Conservation (phyloP, 1,140 invertebrate genomes). For the Zaprionus vittiger region DNA sequence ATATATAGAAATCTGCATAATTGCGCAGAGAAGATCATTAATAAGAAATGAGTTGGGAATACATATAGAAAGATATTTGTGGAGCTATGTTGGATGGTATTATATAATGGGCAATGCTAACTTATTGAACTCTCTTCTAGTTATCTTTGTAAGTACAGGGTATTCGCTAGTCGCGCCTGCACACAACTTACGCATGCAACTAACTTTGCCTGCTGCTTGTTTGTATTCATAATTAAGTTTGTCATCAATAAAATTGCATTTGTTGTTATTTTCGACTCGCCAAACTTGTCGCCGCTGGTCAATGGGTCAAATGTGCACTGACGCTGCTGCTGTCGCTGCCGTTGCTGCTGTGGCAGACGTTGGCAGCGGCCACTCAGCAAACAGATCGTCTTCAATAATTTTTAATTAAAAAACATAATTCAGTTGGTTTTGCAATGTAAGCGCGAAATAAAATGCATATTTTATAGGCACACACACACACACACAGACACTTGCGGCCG, state of each 20-base stretch:
- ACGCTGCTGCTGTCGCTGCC: neutral
- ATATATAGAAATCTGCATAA: neutral
- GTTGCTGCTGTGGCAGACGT: neutral
- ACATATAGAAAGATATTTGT: no score
- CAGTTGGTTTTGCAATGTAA: slow-evolving; percentile 53
- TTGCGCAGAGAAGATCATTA: neutral
- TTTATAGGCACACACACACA: slow-evolving; percentile 41
- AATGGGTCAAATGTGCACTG: slow-evolving; percentile 61
- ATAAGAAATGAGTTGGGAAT: neutral
- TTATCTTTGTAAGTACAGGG: neutral
- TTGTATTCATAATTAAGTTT: slow-evolving; percentile 52
- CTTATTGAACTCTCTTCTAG: no score
- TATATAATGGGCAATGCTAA: no score
- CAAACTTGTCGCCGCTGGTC: slow-evolving; percentile 66
- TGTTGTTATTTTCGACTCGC: slow-evolving; percentile 50
- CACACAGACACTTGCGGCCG: neutral
- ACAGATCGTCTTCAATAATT: slow-evolving; percentile 52
- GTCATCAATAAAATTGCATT: slow-evolving; percentile 66
- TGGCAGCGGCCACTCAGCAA: slow-evolving; percentile 14
- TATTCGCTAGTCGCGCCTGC: neutral
- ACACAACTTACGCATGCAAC: neutral
- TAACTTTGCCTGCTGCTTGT: slow-evolving; percentile 13
- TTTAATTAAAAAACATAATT: slow-evolving; percentile 73
- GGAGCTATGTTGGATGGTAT: no score
- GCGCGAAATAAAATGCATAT: slow-evolving; percentile 57